These are phyloP conservation scores for Mus caroli DNA, from an alignment of 2,797 vertebrate genomes.

Conservation along the genomic window DNA sequence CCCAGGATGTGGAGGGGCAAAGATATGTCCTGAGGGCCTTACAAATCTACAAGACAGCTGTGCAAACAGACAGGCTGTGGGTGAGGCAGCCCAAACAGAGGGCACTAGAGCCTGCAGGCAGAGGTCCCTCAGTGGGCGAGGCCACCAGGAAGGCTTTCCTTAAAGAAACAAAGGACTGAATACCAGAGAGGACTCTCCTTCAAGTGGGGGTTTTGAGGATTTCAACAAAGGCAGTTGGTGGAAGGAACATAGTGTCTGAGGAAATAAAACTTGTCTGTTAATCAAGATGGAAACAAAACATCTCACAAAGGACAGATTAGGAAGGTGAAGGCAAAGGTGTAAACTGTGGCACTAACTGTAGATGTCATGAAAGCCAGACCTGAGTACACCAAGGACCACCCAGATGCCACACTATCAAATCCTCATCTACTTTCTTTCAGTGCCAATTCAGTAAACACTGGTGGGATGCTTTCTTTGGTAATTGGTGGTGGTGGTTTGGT, in stretches of 20 bases:
- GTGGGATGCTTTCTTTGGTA: not conserved
- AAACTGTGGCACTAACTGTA: not conserved
- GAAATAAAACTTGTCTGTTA: constrained; percentile 2
- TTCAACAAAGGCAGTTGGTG: not conserved
- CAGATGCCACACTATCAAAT: not conserved
- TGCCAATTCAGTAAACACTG: not conserved
- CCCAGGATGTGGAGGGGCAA: not conserved
- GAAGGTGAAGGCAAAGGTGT: not conserved
- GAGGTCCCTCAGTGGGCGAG: not conserved
- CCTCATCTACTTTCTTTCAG: not conserved
- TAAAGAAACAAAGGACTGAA: not conserved
- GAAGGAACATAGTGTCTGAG: not conserved
- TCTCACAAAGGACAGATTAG: not conserved
- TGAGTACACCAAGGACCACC: not conserved
- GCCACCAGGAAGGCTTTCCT: not conserved
- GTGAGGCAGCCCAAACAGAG: not conserved
- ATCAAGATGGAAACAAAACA: not conserved
- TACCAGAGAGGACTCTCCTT: not conserved
- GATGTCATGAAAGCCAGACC: not conserved
- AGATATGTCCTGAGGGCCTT: not conserved
- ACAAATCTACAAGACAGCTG: not conserved
- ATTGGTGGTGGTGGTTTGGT: not conserved
- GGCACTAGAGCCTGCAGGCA: not conserved
- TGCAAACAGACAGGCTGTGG: not conserved
- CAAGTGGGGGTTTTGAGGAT: not conserved